Evolutionary conservation across 2,797 vertebrate species (phyloP).

Genomic region (Catamblyrhynchus diadema): DNA sequence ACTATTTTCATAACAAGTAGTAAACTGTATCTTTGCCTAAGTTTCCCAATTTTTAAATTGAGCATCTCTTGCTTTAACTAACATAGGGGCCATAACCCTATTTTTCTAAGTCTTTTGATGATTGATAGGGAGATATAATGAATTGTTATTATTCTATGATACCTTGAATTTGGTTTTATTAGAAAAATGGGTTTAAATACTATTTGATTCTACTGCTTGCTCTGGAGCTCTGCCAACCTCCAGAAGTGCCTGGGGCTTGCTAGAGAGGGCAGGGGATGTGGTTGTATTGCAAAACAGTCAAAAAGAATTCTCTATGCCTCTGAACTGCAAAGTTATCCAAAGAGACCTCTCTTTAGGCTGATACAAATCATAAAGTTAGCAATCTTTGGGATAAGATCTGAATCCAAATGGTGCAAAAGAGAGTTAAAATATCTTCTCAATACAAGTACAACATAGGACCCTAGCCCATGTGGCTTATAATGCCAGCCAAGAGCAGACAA

Average conservation of each 20-base stretch:
- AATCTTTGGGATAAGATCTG: neutral
- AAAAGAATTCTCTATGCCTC: neutral
- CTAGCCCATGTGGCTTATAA: neutral
- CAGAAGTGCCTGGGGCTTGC: neutral
- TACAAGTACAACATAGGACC: neutral
- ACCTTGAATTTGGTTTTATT: neutral
- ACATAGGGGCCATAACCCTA: neutral
- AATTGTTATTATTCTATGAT: neutral
- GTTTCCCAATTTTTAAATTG: neutral
- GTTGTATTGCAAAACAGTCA: neutral
- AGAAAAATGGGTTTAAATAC: neutral
- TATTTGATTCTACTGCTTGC: neutral
- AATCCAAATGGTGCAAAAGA: neutral
- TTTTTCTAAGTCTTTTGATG: neutral
- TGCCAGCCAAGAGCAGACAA: neutral
- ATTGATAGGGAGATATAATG: neutral
- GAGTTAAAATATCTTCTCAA: neutral
- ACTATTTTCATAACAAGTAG: neutral
- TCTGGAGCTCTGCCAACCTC: neutral
- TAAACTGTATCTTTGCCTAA: neutral
- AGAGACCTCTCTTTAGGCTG: neutral
- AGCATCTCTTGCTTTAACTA: neutral
- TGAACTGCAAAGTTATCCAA: neutral
- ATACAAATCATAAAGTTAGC: neutral
- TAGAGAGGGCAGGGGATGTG: neutral